phyloP scores from a whole-genome alignment of 1,140 invertebrate species.

The silkworm (Bombyx mori) region ASM3026992v2 NC_085112.1:5165001-5165500 shows the following conservation, averaged over 20 bases:
- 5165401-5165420: slow-evolving; percentile 5
- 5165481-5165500: no score
- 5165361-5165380: slow-evolving; percentile 7
- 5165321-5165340: slow-evolving; percentile 44
- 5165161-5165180: slow-evolving; percentile 64
- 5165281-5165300: slow-evolving; percentile 56
- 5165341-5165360: slow-evolving; percentile 10
- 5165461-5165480: no score
- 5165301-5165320: slow-evolving; percentile 44
- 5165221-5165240: slow-evolving; percentile 55
- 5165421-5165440: not conserved
- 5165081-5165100: no score
- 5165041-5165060: no score
- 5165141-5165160: slow-evolving; percentile 56
- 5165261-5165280: slow-evolving; percentile 66
- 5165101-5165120: no score
- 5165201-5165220: slow-evolving; percentile 51
- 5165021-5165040: no score
- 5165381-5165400: not conserved
- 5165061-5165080: no score
- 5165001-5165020: no score
- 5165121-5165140: slow-evolving; percentile 8
- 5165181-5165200: slow-evolving; percentile 20
- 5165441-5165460: no score
- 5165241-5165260: slow-evolving; percentile 58